phyloP scores from a whole-genome alignment of 2,888 invertebrate genomes.

The Lamellibrachia columna region DNA sequence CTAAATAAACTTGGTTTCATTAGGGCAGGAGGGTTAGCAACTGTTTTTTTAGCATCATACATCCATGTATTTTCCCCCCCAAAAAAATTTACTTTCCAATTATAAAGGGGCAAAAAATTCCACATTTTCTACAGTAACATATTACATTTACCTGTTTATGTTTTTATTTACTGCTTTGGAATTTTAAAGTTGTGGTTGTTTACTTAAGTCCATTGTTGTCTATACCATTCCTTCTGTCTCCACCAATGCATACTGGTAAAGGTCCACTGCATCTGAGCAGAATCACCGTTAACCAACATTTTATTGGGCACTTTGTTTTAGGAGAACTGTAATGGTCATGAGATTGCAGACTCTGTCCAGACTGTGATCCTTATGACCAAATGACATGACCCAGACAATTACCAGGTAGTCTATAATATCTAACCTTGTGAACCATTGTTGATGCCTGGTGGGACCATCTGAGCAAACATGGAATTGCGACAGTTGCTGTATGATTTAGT shows the following conservation, averaged over 20 bases:
- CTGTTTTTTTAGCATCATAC: too few species aligned
- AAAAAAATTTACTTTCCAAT: too few species aligned
- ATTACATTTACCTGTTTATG: too few species aligned
- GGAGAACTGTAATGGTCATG: not conserved
- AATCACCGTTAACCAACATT: not conserved
- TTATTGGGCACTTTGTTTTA: conserved; percentile 3
- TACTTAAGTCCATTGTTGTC: not conserved
- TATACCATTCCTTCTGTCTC: not conserved
- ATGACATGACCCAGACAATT: not conserved
- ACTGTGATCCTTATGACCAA: not conserved
- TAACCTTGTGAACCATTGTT: not conserved
- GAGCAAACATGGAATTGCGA: not conserved
- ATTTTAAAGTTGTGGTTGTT: not conserved
- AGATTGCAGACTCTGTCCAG: not conserved
- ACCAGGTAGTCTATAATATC: not conserved
- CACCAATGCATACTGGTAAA: not conserved
- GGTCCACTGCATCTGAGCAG: not conserved
- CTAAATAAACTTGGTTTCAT: too few species aligned
- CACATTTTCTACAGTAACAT: too few species aligned
- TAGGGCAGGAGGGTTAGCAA: too few species aligned
- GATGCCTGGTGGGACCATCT: not conserved
- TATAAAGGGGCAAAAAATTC: too few species aligned
- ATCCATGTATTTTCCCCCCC: too few species aligned
- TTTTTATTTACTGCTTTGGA: too few species aligned
- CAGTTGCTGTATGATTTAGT: too few species aligned